Conservation (phyloP, 2,888 invertebrate species). For the Opisthograptis luteolata region DNA sequence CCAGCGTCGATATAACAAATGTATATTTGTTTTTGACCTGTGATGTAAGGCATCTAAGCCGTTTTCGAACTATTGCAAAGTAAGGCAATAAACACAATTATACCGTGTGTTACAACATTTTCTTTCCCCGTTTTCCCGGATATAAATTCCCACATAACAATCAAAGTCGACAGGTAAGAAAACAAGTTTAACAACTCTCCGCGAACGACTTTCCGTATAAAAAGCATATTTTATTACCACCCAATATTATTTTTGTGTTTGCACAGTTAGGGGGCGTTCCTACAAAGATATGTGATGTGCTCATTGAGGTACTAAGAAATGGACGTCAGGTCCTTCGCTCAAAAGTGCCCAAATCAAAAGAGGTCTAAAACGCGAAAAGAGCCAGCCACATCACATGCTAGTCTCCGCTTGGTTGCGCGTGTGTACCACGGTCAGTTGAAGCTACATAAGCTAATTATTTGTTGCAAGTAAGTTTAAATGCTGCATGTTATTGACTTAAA, state of each 20-base stretch:
- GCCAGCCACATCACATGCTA: too few species aligned
- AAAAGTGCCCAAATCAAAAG: too few species aligned
- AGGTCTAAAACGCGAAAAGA: too few species aligned
- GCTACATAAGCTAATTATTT: too few species aligned
- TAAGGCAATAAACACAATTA: conserved; percentile 1
- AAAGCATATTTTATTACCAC: conserved; percentile 33
- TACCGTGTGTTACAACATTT: conserved; percentile 14
- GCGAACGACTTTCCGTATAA: conserved; percentile 34
- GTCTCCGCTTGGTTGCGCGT: too few species aligned
- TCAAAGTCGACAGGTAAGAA: conserved; percentile 35
- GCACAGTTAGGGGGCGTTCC: neutral
- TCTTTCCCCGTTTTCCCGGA: conserved; percentile 13
- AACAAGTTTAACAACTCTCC: conserved; percentile 38
- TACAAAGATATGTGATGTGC: neutral
- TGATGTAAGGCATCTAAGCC: neutral
- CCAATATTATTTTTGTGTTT: conserved; percentile 20
- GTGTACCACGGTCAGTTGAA: too few species aligned
- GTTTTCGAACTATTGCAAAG: neutral
- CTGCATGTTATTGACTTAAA: too few species aligned
- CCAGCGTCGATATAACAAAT: too few species aligned
- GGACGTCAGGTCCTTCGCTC: too few species aligned
- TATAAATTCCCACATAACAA: conserved; percentile 35
- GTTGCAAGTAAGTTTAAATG: too few species aligned
- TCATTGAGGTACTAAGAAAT: neutral
- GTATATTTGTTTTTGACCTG: neutral